These are phyloP conservation scores for Tachysurus vachellii DNA, from an alignment of 2,113 vertebrate genomes.

Conservation along the genomic window DNA sequence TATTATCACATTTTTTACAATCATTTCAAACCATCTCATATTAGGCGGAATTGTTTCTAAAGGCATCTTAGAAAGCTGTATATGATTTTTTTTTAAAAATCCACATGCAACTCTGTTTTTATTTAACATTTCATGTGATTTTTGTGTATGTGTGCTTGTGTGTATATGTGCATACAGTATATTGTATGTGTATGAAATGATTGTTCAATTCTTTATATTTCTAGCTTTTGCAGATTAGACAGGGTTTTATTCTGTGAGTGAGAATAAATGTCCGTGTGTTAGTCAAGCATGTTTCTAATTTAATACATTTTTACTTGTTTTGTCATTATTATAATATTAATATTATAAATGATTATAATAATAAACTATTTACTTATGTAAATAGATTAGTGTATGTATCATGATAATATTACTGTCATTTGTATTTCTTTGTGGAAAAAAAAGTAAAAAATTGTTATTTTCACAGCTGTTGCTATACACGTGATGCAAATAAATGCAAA, in stretches of 20 bases:
- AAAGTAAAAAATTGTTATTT: neutral
- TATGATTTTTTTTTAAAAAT: neutral
- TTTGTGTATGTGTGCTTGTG: neutral
- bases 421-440: neutral
- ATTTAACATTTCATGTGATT: neutral
- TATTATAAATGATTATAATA: neutral
- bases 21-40: conserved; percentile 4
- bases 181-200: neutral
- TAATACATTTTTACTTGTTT: neutral
- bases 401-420: neutral
- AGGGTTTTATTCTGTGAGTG: neutral
- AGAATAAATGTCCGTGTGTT: neutral
- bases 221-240: neutral
- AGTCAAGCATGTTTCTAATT: neutral
- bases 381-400: neutral
- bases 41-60: neutral
- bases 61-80: neutral
- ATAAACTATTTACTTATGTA: neutral
- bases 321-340: neutral
- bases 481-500: neutral
- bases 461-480: neutral
- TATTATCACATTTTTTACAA: neutral
- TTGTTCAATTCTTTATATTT: neutral
- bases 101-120: neutral
- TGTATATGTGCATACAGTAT: neutral